Evolutionary conservation across 2,888 invertebrate genomes (phyloP).

Genomic region (Timema podura): DNA sequence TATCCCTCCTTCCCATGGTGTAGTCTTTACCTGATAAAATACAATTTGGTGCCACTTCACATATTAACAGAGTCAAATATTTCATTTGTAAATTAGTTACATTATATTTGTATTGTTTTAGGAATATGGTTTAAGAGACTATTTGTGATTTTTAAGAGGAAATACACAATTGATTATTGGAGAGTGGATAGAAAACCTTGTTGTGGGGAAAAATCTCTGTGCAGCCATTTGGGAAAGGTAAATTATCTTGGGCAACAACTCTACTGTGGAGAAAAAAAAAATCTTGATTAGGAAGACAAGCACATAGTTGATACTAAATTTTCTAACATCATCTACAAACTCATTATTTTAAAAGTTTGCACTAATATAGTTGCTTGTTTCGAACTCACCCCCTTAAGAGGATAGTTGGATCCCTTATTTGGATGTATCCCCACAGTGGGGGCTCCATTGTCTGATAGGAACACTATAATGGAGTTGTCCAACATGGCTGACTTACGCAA

Average conservation of each 20-base stretch:
- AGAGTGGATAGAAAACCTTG: not conserved
- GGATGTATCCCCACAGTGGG: conserved; percentile 65
- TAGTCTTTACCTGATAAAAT: conserved; percentile 35
- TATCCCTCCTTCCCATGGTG: conserved; percentile 53
- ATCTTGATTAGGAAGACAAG: no score
- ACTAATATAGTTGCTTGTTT: conserved; percentile 41
- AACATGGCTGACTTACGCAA: conserved; percentile 64
- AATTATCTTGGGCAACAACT: no score
- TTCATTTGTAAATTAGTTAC: not conserved
- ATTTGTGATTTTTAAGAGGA: no score
- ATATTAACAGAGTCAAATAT: not conserved
- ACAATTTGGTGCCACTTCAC: conserved; percentile 39
- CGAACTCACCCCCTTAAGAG: conserved; percentile 63
- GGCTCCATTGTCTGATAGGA: conserved; percentile 85
- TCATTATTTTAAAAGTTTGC: conserved; percentile 19
- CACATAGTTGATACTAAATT: no score
- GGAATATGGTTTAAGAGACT: no score
- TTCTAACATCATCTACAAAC: no score
- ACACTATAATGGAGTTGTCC: conserved; percentile 76
- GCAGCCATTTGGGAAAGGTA: no score
- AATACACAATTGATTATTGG: not conserved
- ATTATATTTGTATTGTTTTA: not conserved
- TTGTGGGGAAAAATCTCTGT: not conserved
- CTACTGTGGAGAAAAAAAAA: no score
- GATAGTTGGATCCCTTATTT: conserved; percentile 76